phyloP scores from a whole-genome alignment of 1,140 invertebrate species.

The Scaptomyza montana region DNA sequence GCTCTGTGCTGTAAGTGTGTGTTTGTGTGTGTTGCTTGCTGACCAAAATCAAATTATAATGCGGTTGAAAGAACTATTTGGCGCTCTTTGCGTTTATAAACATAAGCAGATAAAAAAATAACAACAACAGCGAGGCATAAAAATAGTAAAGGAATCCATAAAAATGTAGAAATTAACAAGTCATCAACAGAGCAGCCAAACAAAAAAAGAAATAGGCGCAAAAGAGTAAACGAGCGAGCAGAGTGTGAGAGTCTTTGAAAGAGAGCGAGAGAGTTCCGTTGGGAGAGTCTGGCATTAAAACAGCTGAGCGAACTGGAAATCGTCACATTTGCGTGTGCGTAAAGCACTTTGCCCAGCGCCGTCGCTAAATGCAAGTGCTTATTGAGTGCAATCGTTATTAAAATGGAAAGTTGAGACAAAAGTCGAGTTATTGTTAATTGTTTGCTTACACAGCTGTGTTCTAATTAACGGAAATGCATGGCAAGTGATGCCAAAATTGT shows the following conservation, averaged over 20 bases:
- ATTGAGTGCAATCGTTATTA: slow-evolving; percentile 29
- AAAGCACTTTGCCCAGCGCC: slow-evolving; percentile 28
- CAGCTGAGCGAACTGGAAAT: slow-evolving; percentile 35
- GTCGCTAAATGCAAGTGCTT: slow-evolving; percentile 4
- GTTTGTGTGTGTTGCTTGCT: slow-evolving; percentile 4
- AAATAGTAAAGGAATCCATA: slow-evolving; percentile 78
- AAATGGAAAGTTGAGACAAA: slow-evolving; percentile 41
- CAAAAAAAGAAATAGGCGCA: slow-evolving; percentile 19
- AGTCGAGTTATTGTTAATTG: no score
- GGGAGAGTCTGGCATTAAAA: slow-evolving; percentile 14
- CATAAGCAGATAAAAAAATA: slow-evolving; percentile 46
- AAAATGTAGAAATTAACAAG: slow-evolving; percentile 69
- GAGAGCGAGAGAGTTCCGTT: neutral
- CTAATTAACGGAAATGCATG: slow-evolving; percentile 49
- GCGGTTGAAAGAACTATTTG: slow-evolving; percentile 23
- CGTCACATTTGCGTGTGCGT: slow-evolving; percentile 42
- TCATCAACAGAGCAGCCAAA: slow-evolving; percentile 27
- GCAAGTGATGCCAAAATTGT: slow-evolving; percentile 32
- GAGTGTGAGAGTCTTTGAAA: neutral
- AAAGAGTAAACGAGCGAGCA: neutral
- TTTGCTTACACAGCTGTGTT: slow-evolving; percentile 20
- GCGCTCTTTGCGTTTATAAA: slow-evolving; percentile 28
- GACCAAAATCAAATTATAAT: slow-evolving; percentile 50
- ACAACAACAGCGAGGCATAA: slow-evolving; percentile 51
- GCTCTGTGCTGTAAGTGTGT: slow-evolving; percentile 5